phyloP scores from a whole-genome alignment of 2,797 vertebrate species.

The Peromyscus eremicus region DNA sequence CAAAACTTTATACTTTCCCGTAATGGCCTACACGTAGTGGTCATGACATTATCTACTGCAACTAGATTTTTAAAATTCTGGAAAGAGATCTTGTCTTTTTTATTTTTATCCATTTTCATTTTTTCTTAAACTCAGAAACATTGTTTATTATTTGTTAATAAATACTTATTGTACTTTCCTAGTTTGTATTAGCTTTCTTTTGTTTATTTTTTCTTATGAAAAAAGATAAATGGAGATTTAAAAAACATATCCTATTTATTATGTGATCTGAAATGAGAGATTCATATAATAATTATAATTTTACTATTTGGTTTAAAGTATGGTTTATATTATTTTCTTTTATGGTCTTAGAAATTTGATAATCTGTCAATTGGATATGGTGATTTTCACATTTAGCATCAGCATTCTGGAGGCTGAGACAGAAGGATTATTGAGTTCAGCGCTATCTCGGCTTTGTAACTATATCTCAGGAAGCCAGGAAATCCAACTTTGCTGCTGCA shows the following conservation, averaged over 20 bases:
- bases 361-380: not conserved
- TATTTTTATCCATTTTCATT: not conserved
- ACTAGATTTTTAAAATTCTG: constrained; percentile 38
- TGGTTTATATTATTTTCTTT: constrained; percentile 52
- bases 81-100: not conserved
- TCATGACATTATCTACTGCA: not conserved
- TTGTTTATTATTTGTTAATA: constrained; percentile 24
- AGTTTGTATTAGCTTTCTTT: constrained; percentile 47
- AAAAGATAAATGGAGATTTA: constrained; percentile 44
- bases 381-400: not conserved
- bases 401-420: not conserved
- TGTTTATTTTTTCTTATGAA: constrained; percentile 19
- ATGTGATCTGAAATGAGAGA: constrained; percentile 57
- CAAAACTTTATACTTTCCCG: not conserved
- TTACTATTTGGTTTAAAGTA: constrained; percentile 53
- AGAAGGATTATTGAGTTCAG: not conserved
- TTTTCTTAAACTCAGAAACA: not conserved
- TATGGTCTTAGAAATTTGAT: constrained; percentile 39
- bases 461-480: not conserved
- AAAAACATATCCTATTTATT: not conserved
- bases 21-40: not conserved
- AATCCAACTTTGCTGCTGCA: not conserved
- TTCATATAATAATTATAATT: constrained; percentile 57
- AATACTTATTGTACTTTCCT: constrained; percentile 39
- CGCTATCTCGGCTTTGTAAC: not conserved